A percentile compares a stretch with the other conserved stretches of the same genome.
phyloP scores from a whole-genome alignment of 2,888 invertebrate genomes.

The Gasteruption jaculator region DNA sequence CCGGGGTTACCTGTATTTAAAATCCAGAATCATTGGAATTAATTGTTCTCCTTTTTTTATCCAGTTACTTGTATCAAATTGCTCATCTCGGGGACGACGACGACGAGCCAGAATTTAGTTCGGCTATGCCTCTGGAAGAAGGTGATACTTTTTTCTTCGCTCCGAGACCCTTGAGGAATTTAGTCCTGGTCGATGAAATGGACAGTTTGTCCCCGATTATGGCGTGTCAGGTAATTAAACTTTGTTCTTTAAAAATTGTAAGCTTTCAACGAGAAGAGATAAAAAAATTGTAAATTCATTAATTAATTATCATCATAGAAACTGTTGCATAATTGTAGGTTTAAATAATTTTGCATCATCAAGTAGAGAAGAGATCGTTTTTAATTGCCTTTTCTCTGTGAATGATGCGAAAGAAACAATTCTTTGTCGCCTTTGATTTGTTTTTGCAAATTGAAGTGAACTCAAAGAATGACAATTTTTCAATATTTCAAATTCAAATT shows the following conservation, averaged over 20 bases:
- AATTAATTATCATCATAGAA: neutral
- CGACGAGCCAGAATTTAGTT: conserved; percentile 97
- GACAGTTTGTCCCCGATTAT: conserved; percentile 93
- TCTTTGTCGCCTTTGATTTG: conserved; percentile 47
- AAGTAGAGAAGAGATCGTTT: conserved; percentile 35
- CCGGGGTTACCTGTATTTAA: too few species aligned
- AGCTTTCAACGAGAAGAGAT: neutral
- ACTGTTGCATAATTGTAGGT: conserved; percentile 16
- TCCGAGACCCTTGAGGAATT: conserved; percentile 86
- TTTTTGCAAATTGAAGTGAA: conserved; percentile 45
- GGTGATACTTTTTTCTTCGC: conserved; percentile 99
- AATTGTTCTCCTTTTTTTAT: conserved; percentile 42
- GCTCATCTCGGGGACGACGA: conserved; percentile 99
- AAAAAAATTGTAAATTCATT: neutral
- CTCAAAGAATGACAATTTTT: conserved; percentile 35
- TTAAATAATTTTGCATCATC: conserved; percentile 31
- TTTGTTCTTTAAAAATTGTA: conserved; percentile 2
- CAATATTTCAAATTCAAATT: neutral
- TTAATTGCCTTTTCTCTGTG: conserved; percentile 33
- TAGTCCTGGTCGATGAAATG: conserved; percentile 94
- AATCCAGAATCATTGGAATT: too few species aligned
- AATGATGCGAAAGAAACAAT: conserved; percentile 39
- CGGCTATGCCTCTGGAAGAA: conserved; percentile 96
- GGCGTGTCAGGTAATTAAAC: conserved; percentile 60
- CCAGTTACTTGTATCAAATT: conserved; percentile 94